Evolutionary conservation across 1,140 invertebrate genomes (phyloP).

Genomic region (Homalodisca vitripennis): DNA sequence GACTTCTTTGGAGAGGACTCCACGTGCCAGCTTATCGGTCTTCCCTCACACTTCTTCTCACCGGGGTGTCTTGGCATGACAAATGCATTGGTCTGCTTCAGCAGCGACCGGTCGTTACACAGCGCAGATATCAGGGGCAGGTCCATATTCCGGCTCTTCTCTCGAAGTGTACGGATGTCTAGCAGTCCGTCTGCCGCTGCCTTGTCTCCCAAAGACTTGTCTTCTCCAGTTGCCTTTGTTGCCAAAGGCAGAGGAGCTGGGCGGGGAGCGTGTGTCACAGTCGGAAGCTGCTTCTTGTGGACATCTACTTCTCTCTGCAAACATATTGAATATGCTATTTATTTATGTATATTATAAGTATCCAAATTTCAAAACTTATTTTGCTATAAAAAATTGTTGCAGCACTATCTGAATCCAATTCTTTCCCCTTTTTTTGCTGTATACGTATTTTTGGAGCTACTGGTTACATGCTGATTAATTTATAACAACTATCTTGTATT

Average conservation of each 20-base stretch:
- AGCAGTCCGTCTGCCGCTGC: conserved; percentile 53
- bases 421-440: no score
- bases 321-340: neutral
- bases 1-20: conserved; percentile 34
- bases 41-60: conserved; percentile 54
- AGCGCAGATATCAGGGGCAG: conserved; percentile 84
- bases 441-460: no score
- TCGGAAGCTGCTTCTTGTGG: conserved; percentile 19
- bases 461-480: no score
- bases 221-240: conserved; percentile 30
- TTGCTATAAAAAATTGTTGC: no score
- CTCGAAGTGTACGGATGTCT: conserved; percentile 76
- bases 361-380: no score
- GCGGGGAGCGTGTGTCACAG: neutral
- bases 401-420: no score
- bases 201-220: neutral
- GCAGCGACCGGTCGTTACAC: conserved; percentile 81
- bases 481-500: no score
- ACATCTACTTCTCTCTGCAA: conserved; percentile 13
- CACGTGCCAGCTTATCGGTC: conserved; percentile 41
- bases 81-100: conserved; percentile 83
- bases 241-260: conserved; percentile 29
- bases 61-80: conserved; percentile 75
- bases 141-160: conserved; percentile 84
- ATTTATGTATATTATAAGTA: no score